Base-by-base conservation (phyloP, 2,888 invertebrate genomes). In the Coleophora flavipennella region DNA sequence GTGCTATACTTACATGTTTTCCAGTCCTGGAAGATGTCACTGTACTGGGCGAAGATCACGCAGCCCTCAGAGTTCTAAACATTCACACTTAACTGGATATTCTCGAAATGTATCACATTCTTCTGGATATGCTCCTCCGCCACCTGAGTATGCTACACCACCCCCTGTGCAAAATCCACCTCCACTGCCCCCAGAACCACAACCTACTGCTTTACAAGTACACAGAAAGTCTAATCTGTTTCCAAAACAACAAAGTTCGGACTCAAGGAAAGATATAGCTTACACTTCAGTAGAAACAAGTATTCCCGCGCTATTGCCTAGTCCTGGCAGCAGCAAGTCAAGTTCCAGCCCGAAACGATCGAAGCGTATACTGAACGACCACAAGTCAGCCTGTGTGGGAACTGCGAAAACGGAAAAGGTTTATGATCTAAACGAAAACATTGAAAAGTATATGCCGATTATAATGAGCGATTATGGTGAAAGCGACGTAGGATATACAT, bases 381-480 rank as follows among this genome's bases (percentile, higher is more conserved):
- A 20, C 1, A 70, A 61, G 52, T 50, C 62, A 8, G 51, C 64
- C 8, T 72, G 73, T 2, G 38, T 59, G 2, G 62, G 60, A 1
- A 67, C 74, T 2, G 35, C 64, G 13, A 57, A 45, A 36, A 70
- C 69, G 0, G 72, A 74, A 46, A 68, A 57, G 48, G 76, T 81
- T 13, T 80, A 67, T 51, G 80, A 84, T 51, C 46, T 80, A 34
- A 75, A 81, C 41, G 78, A 79, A 31, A 75, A 79, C 36, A 60
- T 61, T 1, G 79, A 81, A 46, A 75, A 73, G 42, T 26, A 69
- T 3, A 78, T 81, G 78, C 55, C 62, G 0, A 62, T 78, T 6
- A 65, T 72, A 35, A 55, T 73, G 57, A 77, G 71, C 42, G 70
- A 64, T 10, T 58, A 59, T 35, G 71, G 67, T 38, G 49, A 51